Evolutionary conservation across 2,888 invertebrate genomes (phyloP), one percentile per base, ranked within the genome.

Genomic region (Ptilodon capucinus): DNA sequence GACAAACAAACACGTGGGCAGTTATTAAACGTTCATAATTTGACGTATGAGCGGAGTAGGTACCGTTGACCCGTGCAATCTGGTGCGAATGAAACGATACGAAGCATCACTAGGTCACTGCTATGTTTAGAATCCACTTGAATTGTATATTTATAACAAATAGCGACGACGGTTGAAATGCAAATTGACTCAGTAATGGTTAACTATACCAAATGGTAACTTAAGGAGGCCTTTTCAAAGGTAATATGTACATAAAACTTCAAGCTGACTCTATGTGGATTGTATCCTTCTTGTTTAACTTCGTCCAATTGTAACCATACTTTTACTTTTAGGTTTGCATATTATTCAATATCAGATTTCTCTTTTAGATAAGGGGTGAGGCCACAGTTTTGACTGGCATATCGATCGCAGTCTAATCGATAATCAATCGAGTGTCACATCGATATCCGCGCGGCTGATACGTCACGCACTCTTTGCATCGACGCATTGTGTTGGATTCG

Each of bases 401-500:
- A 28, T 28, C 28, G 28, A 28, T 28, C 8, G 28, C 3, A 4
- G n/a, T 32, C 32, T 14, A 38, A 42, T 49, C 39, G 39, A 46
- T 41, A 44, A 42, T 21, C 50, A 50, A 60, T 59, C 50, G 55
- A 55, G 43, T 48, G 52, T 58, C 52, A 49, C 54, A 48, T 46
- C 44, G 19, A 44, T 40, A 45, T 47, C 44, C 48, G 48, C 46
- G 46, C 51, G 48, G 51, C 56, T 57, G 61, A 60, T 58, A 67
- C 63, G 64, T 68, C 64, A 63, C 64, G 57, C 60, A 42, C 60
- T 56, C 52, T 48, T 48, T 48, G 60, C 51, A 56, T 48, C 47
- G 52, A 42, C 48, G 42, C 40, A 48, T 48, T 48, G 41, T 44
- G 17, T 69, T 67, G 64, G 68, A 71, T 73, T 69, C 49, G 62